Evolutionary conservation across 2,113 vertebrate genomes (phyloP).

Genomic region (Tautogolabrus adspersus): DNA sequence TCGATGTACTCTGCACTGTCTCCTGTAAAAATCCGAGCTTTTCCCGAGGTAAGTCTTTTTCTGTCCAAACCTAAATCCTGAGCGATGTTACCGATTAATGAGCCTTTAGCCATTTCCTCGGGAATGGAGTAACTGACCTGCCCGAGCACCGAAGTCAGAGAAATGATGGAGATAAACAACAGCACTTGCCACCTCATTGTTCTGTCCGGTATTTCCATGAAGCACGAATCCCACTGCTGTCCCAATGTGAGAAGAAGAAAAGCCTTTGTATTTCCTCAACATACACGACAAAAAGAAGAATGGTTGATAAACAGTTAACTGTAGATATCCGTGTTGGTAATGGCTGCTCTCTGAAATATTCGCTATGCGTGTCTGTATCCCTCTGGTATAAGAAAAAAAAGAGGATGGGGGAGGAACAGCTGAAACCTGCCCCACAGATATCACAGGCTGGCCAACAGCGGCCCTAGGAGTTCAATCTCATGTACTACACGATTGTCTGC

Average conservation of each 20-base stretch:
- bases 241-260: not conserved
- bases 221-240: not conserved
- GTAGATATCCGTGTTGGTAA: not conserved
- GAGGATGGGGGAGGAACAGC: not conserved
- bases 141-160: conserved; percentile 22
- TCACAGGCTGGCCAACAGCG: conserved; percentile 61
- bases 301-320: not conserved
- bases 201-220: conserved; percentile 10
- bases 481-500: not conserved
- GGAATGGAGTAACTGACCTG: conserved; percentile 76
- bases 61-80: conserved; percentile 77
- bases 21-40: conserved; percentile 74
- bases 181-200: conserved; percentile 49
- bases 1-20: conserved; percentile 74
- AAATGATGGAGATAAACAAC: conserved; percentile 39
- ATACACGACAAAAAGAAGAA: not conserved
- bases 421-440: not conserved
- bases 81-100: conserved; percentile 80
- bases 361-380: not conserved
- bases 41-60: conserved; percentile 71
- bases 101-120: conserved; percentile 81
- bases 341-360: not conserved
- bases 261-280: not conserved
- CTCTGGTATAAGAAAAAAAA: not conserved
- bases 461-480: conserved; percentile 77